Evolutionary conservation across 2,888 invertebrate genomes (phyloP).

Genomic region (Cantharis nigra): DNA sequence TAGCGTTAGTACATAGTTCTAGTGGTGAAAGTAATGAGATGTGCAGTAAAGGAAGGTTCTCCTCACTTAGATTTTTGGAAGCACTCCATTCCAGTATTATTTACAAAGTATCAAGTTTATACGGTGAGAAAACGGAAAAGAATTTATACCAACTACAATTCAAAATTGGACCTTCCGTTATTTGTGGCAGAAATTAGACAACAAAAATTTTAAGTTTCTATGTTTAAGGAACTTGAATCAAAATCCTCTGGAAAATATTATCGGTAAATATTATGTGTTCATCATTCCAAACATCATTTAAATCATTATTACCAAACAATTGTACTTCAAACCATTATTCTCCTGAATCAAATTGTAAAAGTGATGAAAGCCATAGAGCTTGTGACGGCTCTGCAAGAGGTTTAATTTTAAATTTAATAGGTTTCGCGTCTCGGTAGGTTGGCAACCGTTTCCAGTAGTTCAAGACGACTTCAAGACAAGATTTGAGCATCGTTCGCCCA

Average conservation of each 20-base stretch:
- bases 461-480: too few relatives aligned
- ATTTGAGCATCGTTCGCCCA: too few relatives aligned
- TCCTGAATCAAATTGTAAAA: conserved; percentile 28
- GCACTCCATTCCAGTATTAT: neutral
- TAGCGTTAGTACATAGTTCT: neutral
- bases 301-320: conserved; percentile 29
- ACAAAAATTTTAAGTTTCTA: neutral
- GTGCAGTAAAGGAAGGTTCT: neutral
- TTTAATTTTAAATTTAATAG: too few relatives aligned
- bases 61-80: conserved; percentile 1
- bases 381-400: too few relatives aligned
- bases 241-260: conserved; percentile 29
- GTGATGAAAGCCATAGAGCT: conserved; percentile 11
- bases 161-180: neutral
- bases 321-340: conserved; percentile 27
- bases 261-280: too few relatives aligned
- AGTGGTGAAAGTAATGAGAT: neutral
- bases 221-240: conserved; percentile 21
- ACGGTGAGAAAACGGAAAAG: neutral
- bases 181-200: neutral
- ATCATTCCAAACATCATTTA: conserved; percentile 24
- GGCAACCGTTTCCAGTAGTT: too few relatives aligned
- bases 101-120: neutral
- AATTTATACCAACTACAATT: neutral
- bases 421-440: too few relatives aligned